Conservation (phyloP, 2,113 vertebrate species). For the Pelusios castaneus region DNA sequence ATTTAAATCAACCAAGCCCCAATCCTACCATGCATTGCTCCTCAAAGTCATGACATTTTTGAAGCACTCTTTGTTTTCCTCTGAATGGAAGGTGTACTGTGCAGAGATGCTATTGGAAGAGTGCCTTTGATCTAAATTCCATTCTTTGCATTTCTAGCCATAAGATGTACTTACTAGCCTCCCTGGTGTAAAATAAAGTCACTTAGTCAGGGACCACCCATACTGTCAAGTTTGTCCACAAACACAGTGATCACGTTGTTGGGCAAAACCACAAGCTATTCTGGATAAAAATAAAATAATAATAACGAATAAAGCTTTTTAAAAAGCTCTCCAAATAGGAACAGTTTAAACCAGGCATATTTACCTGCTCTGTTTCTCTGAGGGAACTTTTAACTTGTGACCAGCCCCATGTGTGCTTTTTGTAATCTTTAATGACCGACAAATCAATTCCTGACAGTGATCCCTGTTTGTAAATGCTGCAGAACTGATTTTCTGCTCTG, state of each 20-base stretch:
- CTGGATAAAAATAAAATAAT: not conserved
- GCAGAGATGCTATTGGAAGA: rapidly evolving
- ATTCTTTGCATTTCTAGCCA: slow-evolving; percentile 44
- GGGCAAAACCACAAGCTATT: not conserved
- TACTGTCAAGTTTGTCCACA: not conserved
- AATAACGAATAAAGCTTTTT: not conserved
- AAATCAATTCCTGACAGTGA: not conserved
- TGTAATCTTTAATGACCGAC: not conserved
- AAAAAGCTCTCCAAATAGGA: not conserved
- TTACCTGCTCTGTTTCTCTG: not conserved
- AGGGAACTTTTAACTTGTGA: not conserved
- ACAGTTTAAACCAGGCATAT: not conserved
- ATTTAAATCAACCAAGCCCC: not conserved
- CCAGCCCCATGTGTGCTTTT: not conserved
- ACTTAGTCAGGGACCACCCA: slow-evolving; percentile 32
- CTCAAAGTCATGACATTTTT: not conserved
- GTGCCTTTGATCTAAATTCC: slow-evolving; percentile 38
- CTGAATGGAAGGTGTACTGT: not conserved
- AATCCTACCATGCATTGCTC: not conserved
- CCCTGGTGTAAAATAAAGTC: slow-evolving; percentile 20
- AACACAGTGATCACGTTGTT: not conserved
- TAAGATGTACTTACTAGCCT: slow-evolving; percentile 31
- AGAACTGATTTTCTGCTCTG: not conserved
- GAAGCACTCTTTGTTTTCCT: slow-evolving; percentile 10
- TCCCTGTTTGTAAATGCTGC: not conserved